A percentile compares a stretch with the other conserved stretches of the same genome.
Conservation (phyloP, 2,113 vertebrate species). For the Cyprinodon variegatus region DNA sequence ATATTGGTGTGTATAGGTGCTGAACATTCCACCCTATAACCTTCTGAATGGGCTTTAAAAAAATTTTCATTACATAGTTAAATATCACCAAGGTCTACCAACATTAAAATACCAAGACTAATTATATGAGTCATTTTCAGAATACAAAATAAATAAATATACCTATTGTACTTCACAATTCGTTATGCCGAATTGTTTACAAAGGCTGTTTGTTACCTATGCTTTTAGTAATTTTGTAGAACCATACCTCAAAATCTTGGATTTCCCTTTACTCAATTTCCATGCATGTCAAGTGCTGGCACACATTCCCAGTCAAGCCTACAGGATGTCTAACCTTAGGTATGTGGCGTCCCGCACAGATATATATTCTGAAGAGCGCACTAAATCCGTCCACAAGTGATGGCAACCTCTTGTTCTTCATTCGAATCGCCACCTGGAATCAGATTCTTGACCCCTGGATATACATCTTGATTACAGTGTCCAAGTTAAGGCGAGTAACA, state of each 20-base stretch:
- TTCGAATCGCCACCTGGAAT: constrained; percentile 91
- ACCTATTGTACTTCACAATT: too few relatives aligned
- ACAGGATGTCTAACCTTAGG: constrained; percentile 40
- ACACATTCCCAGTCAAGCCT: background rate
- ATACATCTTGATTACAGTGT: constrained; percentile 88
- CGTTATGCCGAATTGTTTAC: too few relatives aligned
- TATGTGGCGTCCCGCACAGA: constrained; percentile 75
- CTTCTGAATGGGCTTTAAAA: background rate
- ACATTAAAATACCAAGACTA: background rate
- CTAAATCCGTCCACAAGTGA: constrained; percentile 48
- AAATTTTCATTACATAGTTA: background rate
- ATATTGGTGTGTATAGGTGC: background rate
- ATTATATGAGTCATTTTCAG: too few relatives aligned
- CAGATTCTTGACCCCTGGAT: constrained; percentile 97
- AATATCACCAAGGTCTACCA: background rate
- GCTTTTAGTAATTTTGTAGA: too few relatives aligned
- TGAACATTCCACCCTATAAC: background rate
- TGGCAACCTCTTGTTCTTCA: constrained; percentile 79
- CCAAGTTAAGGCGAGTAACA: constrained; percentile 76
- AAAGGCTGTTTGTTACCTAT: too few relatives aligned
- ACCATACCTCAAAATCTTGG: background rate
- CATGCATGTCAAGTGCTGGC: background rate
- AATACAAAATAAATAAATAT: too few relatives aligned
- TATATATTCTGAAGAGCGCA: constrained; percentile 78
- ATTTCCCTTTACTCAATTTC: background rate